Evolutionary conservation across 2,888 invertebrate genomes (phyloP).

Genomic region (Hirtodrosophila alboralis): DNA sequence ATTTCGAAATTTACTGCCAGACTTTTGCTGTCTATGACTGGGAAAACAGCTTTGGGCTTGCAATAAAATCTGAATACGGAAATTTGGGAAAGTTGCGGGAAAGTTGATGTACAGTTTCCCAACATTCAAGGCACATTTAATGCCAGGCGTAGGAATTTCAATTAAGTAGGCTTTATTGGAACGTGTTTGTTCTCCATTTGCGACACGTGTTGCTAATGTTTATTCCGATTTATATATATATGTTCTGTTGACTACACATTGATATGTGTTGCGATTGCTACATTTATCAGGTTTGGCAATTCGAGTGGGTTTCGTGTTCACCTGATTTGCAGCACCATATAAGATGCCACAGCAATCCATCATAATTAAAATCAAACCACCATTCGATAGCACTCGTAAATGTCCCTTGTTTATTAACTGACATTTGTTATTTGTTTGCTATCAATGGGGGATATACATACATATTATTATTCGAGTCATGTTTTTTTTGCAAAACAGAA

Average conservation of each 20-base stretch:
- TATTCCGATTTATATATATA: conserved; percentile 7
- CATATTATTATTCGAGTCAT: conserved; percentile 12
- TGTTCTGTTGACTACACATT: not conserved
- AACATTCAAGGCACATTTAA: too few relatives aligned
- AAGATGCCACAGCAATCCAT: conserved; percentile 60
- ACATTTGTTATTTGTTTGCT: not conserved
- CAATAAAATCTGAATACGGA: conserved; percentile 30
- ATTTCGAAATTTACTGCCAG: too few relatives aligned
- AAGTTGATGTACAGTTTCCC: too few relatives aligned
- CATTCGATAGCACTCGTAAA: conserved; percentile 42
- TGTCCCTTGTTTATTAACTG: conserved; percentile 38
- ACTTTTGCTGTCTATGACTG: conserved; percentile 8
- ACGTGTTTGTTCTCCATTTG: conserved; percentile 4
- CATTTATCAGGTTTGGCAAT: conserved; percentile 16
- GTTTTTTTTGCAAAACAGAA: not conserved
- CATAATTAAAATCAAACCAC: conserved; percentile 66
- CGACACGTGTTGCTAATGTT: conserved; percentile 10
- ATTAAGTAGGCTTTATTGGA: conserved; percentile 2
- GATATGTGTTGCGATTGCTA: not conserved
- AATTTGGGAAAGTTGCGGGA: not conserved
- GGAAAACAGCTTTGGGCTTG: conserved; percentile 17
- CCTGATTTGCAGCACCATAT: conserved; percentile 14
- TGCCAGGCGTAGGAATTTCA: too few relatives aligned
- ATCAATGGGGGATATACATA: not conserved
- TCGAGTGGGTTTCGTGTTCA: conserved; percentile 13